phyloP scores from a whole-genome alignment of 2,888 invertebrate genomes.

The Latrodectus elegans region DNA sequence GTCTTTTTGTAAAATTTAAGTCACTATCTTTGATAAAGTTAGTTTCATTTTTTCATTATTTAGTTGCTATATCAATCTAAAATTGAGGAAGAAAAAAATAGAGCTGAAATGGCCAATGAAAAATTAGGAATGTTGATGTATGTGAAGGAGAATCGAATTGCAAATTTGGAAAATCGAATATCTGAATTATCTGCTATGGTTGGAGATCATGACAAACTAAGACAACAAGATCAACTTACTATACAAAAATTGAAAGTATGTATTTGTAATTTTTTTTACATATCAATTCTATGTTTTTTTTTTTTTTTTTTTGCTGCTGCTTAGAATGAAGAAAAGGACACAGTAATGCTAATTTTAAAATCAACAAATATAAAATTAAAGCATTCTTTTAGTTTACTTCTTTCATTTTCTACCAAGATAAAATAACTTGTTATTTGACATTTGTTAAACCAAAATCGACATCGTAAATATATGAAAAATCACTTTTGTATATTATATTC shows the following conservation, averaged over 20 bases:
- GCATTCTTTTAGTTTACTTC: too few relatives aligned
- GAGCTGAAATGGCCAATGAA: conserved; percentile 84
- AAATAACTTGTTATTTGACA: too few relatives aligned
- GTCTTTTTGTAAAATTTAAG: too few relatives aligned
- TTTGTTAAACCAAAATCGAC: too few relatives aligned
- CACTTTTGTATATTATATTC: too few relatives aligned
- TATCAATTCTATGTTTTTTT: conserved; percentile 62
- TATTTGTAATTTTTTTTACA: background rate
- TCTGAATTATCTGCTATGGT: conserved; percentile 87
- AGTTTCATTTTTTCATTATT: background rate
- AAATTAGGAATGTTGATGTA: conserved; percentile 82
- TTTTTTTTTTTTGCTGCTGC: background rate
- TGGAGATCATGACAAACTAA: conserved; percentile 84
- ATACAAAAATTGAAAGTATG: conserved; percentile 81
- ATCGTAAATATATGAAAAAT: too few relatives aligned
- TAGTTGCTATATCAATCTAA: conserved; percentile 81
- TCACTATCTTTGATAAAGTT: too few relatives aligned
- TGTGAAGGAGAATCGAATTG: conserved; percentile 85
- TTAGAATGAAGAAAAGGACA: too few relatives aligned
- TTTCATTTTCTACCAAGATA: too few relatives aligned
- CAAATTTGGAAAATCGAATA: conserved; percentile 83
- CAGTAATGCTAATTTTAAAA: background rate
- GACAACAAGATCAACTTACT: conserved; percentile 83
- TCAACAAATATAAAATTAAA: background rate
- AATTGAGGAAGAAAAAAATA: conserved; percentile 83